phyloP scores from a whole-genome alignment of 2,888 invertebrate genomes.

The Dione vanillae region DNA sequence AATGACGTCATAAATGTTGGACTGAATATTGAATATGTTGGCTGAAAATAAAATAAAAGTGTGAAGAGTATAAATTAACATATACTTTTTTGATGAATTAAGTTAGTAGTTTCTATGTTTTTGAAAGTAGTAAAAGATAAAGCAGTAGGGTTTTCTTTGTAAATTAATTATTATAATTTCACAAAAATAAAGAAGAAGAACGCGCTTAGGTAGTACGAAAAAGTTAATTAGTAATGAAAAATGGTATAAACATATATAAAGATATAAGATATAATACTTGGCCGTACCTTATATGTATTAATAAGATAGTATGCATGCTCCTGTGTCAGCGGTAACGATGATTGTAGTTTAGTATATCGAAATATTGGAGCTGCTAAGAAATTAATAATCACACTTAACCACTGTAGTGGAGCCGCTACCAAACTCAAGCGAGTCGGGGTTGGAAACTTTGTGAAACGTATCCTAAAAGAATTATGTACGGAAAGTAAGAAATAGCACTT shows the following conservation, averaged over 20 bases:
- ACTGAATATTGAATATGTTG: slow-evolving; percentile 59
- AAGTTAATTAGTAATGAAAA: no score
- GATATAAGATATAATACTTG: no score
- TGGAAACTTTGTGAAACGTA: slow-evolving; percentile 61
- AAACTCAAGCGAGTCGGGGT: slow-evolving; percentile 63
- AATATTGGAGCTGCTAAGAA: slow-evolving; percentile 63
- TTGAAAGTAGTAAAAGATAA: no score
- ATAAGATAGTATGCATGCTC: slow-evolving; percentile 65
- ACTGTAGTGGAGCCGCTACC: slow-evolving; percentile 68
- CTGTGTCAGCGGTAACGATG: slow-evolving; percentile 59
- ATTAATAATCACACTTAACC: slow-evolving; percentile 68
- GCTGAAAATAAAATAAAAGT: slow-evolving; percentile 56
- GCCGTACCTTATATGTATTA: slow-evolving; percentile 66
- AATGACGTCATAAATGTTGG: slow-evolving; percentile 63
- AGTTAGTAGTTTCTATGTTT: no score
- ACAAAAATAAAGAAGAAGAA: no score
- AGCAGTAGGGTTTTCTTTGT: no score
- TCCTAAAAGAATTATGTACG: slow-evolving; percentile 59
- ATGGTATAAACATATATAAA: no score
- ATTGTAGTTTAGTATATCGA: slow-evolving; percentile 63
- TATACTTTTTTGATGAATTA: no score
- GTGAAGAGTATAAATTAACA: not conserved
- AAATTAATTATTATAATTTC: no score
- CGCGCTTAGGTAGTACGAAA: no score
- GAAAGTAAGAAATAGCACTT: no score